phyloP scores from a whole-genome alignment of 2,888 invertebrate species.

The Hirtodrosophila duncani region DNA sequence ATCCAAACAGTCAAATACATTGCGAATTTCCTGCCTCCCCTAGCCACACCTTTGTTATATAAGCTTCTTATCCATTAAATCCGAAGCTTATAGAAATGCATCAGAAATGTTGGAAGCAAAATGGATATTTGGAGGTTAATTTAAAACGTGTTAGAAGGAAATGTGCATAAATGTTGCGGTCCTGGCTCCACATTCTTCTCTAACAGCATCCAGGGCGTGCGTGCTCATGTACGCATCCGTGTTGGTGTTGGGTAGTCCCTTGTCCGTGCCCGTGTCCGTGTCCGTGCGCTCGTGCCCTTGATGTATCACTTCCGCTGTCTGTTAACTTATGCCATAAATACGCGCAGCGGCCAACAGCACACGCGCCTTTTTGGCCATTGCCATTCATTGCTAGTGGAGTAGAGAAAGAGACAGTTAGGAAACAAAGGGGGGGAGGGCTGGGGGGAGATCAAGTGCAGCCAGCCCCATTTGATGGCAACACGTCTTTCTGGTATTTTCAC shows the following conservation, averaged over 20 bases:
- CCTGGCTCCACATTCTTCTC: too few relatives aligned
- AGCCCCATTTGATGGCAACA: slow-evolving; percentile 70
- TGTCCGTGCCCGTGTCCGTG: background rate
- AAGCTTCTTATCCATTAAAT: too few relatives aligned
- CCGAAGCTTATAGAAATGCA: too few relatives aligned
- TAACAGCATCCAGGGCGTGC: too few relatives aligned
- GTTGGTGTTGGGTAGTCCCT: background rate
- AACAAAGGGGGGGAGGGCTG: background rate
- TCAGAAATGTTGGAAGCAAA: too few relatives aligned
- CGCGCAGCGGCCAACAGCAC: slow-evolving; percentile 51
- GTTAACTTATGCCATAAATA: slow-evolving; percentile 70
- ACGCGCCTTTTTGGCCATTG: slow-evolving; percentile 58
- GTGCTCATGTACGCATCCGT: too few relatives aligned
- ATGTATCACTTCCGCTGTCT: slow-evolving; percentile 72
- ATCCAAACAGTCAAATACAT: background rate
- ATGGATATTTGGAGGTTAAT: slow-evolving; percentile 56
- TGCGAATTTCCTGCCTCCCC: too few relatives aligned
- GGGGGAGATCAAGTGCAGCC: background rate
- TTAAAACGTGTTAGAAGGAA: slow-evolving; percentile 49
- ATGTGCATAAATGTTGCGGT: slow-evolving; percentile 15
- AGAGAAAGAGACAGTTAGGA: background rate
- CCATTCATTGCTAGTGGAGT: too few relatives aligned
- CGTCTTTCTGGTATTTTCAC: slow-evolving; percentile 78
- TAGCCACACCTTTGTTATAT: too few relatives aligned
- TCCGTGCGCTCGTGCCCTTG: slow-evolving; percentile 53